A percentile compares a stretch with the other conserved stretches of the same genome.
phyloP scores from a whole-genome alignment of 1,140 invertebrate genomes.

The Drosophila takahashii region DNA sequence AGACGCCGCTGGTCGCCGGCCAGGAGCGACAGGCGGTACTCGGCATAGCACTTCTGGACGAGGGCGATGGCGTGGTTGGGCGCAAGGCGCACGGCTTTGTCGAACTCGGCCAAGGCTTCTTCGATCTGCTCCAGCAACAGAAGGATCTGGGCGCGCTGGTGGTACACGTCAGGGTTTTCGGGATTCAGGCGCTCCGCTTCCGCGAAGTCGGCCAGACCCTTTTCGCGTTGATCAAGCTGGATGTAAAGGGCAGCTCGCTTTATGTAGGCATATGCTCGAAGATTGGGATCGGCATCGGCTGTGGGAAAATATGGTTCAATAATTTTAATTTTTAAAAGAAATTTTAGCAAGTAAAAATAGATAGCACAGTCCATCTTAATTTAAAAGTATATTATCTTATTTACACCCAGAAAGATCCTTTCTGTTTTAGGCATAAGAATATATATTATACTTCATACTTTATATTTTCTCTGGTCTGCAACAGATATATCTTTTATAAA shows the following conservation, averaged over 20 bases:
- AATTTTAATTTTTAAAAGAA: neutral
- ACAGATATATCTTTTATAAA: no score
- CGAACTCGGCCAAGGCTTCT: slow-evolving; percentile 92
- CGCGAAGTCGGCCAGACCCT: slow-evolving; percentile 92
- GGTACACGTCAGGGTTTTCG: slow-evolving; percentile 93
- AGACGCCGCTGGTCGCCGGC: slow-evolving; percentile 86
- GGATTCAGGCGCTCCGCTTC: slow-evolving; percentile 91
- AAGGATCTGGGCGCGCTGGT: slow-evolving; percentile 91
- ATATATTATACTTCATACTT: no score
- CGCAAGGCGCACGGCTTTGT: slow-evolving; percentile 92
- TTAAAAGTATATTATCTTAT: no score
- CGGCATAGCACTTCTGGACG: slow-evolving; percentile 94
- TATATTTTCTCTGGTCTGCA: no score
- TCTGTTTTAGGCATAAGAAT: no score
- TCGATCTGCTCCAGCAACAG: slow-evolving; percentile 92
- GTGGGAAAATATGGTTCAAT: slow-evolving; percentile 1
- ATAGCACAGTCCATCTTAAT: no score
- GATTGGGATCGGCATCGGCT: slow-evolving; percentile 86
- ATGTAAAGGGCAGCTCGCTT: slow-evolving; percentile 94
- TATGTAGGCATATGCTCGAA: slow-evolving; percentile 94
- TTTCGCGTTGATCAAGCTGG: slow-evolving; percentile 90
- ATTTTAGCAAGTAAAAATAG: no score
- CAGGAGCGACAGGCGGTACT: slow-evolving; percentile 89
- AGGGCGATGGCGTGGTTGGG: slow-evolving; percentile 93
- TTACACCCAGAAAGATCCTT: no score